These are phyloP conservation scores for Linnaemya tessellans DNA, from an alignment of 2,888 invertebrate genomes.

Conservation along the genomic window DNA sequence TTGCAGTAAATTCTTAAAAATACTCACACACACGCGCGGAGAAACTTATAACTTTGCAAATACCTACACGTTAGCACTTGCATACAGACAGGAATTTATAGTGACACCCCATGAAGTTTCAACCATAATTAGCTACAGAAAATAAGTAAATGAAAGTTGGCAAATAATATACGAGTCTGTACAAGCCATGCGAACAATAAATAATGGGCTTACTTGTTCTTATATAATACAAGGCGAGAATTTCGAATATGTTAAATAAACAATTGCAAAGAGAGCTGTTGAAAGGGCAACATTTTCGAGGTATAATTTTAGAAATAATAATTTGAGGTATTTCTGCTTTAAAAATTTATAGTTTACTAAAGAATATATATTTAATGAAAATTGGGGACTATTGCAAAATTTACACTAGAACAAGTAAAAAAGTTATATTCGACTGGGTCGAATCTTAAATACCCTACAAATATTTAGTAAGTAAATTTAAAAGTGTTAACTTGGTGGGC, in stretches of 20 bases:
- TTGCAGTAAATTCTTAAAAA: constrained; percentile 53
- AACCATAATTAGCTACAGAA: constrained; percentile 53
- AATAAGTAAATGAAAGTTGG: constrained; percentile 15
- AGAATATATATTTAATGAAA: too few relatives aligned
- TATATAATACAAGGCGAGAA: constrained; percentile 1
- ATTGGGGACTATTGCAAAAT: too few relatives aligned
- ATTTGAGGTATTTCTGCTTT: too few relatives aligned
- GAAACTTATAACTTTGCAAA: constrained; percentile 12
- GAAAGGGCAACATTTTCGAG: neutral
- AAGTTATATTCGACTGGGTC: too few relatives aligned
- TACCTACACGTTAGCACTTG: constrained; percentile 38
- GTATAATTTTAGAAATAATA: neutral
- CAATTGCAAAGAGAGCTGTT: neutral
- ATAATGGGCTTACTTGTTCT: constrained; percentile 7
- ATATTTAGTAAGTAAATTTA: too few relatives aligned
- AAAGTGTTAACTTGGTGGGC: too few relatives aligned
- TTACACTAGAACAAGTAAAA: too few relatives aligned
- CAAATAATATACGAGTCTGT: neutral
- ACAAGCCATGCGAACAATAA: constrained; percentile 23
- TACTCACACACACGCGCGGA: neutral
- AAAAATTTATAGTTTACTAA: too few relatives aligned
- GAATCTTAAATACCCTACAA: too few relatives aligned
- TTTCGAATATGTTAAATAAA: neutral
- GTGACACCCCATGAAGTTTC: constrained; percentile 44
- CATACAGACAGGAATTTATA: constrained; percentile 39